phyloP scores from a whole-genome alignment of 2,113 vertebrate genomes.

The Ictalurus punctatus region DNA sequence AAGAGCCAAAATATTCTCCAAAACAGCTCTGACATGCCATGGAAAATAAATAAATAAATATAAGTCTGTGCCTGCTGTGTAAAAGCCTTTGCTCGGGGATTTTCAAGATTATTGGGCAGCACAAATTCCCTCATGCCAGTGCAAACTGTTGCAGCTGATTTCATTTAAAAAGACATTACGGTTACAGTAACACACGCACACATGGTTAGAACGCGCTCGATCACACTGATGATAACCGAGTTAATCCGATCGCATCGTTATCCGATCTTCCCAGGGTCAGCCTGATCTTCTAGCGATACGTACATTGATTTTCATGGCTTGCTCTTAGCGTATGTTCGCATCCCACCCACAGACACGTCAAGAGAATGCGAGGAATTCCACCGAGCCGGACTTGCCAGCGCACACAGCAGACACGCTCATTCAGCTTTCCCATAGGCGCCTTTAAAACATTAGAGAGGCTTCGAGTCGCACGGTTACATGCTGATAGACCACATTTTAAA shows the following conservation, averaged over 20 bases:
- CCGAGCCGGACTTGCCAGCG: conserved; percentile 7
- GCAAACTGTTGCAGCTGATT: conserved; percentile 6
- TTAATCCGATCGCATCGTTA: neutral
- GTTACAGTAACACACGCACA: neutral
- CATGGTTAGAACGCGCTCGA: neutral
- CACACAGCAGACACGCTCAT: conserved; percentile 20
- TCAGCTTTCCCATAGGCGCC: conserved; percentile 23
- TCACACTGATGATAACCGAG: neutral
- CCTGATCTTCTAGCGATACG: conserved; percentile 25
- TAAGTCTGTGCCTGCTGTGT: conserved; percentile 29
- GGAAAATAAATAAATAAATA: neutral
- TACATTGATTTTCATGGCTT: conserved; percentile 41
- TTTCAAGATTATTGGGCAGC: neutral
- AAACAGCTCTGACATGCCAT: conserved; percentile 36
- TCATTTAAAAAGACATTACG: neutral
- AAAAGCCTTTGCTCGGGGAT: conserved; percentile 19
- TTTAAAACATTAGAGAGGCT: conserved; percentile 20
- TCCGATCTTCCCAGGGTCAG: conserved; percentile 47
- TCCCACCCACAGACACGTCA: conserved; percentile 44
- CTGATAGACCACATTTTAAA: neutral
- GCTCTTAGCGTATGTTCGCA: conserved; percentile 28
- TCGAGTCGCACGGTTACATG: conserved; percentile 15
- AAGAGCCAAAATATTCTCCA: conserved; percentile 42
- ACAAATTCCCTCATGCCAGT: neutral
- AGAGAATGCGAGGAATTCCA: conserved; percentile 42